These are phyloP conservation scores for Elmis aenea DNA, from an alignment of 2,888 invertebrate species.

Conservation along the genomic window DNA sequence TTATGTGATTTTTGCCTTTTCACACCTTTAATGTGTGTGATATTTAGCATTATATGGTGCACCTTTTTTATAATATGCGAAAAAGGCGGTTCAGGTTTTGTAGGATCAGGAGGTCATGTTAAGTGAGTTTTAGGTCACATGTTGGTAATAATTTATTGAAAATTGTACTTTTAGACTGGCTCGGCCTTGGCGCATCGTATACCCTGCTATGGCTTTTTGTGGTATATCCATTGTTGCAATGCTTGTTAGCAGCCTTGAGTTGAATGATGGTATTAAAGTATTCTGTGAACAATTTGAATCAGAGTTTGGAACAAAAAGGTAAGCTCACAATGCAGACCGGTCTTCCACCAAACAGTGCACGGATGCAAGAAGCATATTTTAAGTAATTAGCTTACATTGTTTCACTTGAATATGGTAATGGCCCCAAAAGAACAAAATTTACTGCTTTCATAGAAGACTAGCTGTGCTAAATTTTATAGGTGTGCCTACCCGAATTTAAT, in stretches of 20 bases:
- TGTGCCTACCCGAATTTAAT: too few species aligned
- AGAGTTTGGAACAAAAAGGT: conserved; percentile 27
- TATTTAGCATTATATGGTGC: conserved; percentile 28
- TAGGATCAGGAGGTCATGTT: conserved; percentile 27
- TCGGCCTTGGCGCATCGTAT: conserved; percentile 32
- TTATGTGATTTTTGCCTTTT: conserved; percentile 31
- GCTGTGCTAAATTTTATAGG: too few species aligned
- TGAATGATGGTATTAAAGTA: conserved; percentile 23
- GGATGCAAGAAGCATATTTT: too few species aligned
- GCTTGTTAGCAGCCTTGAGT: conserved; percentile 8
- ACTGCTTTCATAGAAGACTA: too few species aligned
- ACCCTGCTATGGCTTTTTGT: conserved; percentile 24
- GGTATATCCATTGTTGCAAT: conserved; percentile 1
- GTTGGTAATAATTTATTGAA: conserved; percentile 1
- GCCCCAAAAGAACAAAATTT: too few species aligned
- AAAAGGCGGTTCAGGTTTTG: conserved; percentile 29
- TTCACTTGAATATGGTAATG: too few species aligned
- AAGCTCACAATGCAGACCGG: too few species aligned
- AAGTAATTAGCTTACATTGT: too few species aligned
- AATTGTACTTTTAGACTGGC: conserved; percentile 25
- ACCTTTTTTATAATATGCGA: conserved; percentile 31
- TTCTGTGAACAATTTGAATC: conserved; percentile 32
- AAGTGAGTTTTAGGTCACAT: conserved; percentile 1
- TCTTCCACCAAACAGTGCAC: too few species aligned
- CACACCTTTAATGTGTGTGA: conserved; percentile 29